A percentile compares a stretch with the other conserved stretches of the same genome.
phyloP scores from a whole-genome alignment of 2,888 invertebrate genomes.

The Gasteruption jaculator region DNA sequence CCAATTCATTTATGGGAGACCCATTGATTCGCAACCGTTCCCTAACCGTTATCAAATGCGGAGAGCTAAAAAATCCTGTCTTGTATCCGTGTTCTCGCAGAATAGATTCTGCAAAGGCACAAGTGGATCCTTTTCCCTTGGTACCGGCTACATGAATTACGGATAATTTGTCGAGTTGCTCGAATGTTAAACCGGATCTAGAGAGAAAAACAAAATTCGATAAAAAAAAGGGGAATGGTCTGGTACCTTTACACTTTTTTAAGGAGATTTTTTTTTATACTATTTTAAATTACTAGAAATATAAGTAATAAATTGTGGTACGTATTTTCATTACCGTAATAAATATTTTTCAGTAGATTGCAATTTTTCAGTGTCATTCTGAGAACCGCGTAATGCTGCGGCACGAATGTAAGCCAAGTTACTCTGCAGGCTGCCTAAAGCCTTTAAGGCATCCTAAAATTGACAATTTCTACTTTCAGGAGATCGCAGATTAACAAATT shows the following conservation, averaged over 20 bases:
- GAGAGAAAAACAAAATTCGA: conserved; percentile 27
- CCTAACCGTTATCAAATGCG: conserved; percentile 86
- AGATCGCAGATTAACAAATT: conserved; percentile 4
- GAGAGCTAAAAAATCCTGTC: conserved; percentile 95
- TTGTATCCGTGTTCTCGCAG: conserved; percentile 76
- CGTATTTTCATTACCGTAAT: conserved; percentile 39
- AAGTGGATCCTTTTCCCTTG: conserved; percentile 97
- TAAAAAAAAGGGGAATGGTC: too few relatives aligned
- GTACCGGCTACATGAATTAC: conserved; percentile 96
- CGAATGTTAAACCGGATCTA: conserved; percentile 62
- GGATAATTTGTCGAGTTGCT: conserved; percentile 69
- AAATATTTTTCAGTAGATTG: conserved; percentile 60
- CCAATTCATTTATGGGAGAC: conserved; percentile 64
- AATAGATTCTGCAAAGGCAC: conserved; percentile 88
- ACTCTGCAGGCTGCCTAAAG: conserved; percentile 69
- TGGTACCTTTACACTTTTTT: background rate
- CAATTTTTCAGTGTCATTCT: conserved; percentile 41
- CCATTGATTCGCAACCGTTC: conserved; percentile 92
- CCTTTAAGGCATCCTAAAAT: conserved; percentile 64
- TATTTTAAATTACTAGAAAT: conserved; percentile 4
- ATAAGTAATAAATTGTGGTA: background rate
- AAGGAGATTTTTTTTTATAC: background rate
- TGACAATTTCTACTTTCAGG: conserved; percentile 2
- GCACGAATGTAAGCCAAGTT: conserved; percentile 61
- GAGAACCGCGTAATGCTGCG: conserved; percentile 13